These are phyloP conservation scores for Cassiopea andromeda DNA, from an alignment of 30 jellyfish, hydroid and myxozoan species.

Conservation along the genomic window DNA sequence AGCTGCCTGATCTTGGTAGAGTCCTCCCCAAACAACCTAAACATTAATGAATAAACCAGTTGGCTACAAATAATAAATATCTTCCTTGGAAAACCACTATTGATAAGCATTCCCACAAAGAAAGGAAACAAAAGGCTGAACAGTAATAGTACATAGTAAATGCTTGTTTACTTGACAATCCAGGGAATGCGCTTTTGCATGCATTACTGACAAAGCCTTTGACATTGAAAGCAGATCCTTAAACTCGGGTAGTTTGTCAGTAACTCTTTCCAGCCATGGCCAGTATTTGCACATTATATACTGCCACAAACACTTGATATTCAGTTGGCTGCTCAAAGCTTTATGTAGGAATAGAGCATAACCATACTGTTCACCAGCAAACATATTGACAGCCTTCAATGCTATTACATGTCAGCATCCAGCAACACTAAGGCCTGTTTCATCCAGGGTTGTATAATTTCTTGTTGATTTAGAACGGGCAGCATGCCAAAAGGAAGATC, in stretches of 20 bases:
- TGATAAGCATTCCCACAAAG: background rate
- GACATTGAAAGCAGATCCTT: conserved; percentile 17
- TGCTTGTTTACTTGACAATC: conserved; percentile 47
- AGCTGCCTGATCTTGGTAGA: conserved; percentile 53
- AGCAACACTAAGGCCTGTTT: conserved; percentile 57
- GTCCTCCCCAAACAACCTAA: conserved; percentile 68
- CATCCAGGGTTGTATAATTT: conserved; percentile 36
- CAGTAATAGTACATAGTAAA: background rate
- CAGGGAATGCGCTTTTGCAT: conserved; percentile 44
- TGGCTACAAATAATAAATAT: background rate
- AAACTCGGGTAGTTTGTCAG: conserved; percentile 38
- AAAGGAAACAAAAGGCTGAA: background rate
- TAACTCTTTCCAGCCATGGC: conserved; percentile 50
- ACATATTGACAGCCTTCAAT: conserved; percentile 53
- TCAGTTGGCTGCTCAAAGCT: conserved; percentile 9
- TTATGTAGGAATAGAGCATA: conserved; percentile 57
- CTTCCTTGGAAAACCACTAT: background rate
- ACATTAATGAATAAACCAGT: too few species aligned
- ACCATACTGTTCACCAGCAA: conserved; percentile 70
- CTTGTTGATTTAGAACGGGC: conserved; percentile 41
- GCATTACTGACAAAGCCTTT: conserved; percentile 66
- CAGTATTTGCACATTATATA: conserved; percentile 65
- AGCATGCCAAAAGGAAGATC: conserved; percentile 58
- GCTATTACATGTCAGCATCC: conserved; percentile 64
- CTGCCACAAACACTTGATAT: conserved; percentile 47